Evolutionary conservation across 2,113 vertebrate genomes (phyloP), one percentile per base, ranked within the genome.

Genomic region (Rhizomys pruinosus): DNA sequence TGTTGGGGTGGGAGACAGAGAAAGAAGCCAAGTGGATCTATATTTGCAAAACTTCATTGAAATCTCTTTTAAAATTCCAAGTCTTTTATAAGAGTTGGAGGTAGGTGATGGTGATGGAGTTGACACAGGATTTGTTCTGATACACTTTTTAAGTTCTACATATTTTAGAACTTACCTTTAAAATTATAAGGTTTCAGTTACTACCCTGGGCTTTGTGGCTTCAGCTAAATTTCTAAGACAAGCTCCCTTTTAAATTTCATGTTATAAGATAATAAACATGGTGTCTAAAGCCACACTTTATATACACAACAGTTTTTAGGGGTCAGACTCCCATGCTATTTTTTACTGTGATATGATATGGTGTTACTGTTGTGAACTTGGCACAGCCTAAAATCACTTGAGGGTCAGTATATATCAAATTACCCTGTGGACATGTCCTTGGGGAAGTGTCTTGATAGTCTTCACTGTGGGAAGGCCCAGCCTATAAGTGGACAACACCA

Each of bases 241-340:
- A 44, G 25, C 1, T 84, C 5, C 22, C n/a, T 81, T 81, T 32
- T 9, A 23, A 84, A 32, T 44, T 76, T 57, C 3, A 13, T 72
- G n/a, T 86, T 95, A 27, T 84, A 88, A 93, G 88, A 64, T 79
- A 88, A 81, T 86, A 64, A 88, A 57, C 8, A 64, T 77, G 69
- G n/a, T 4, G 74, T 90, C 81, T 86, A 69, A 94, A 93, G 20
- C 3, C 20, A 69, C 17, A 90, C 34, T 64, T 19, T 59, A 52
- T n/a, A 44, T 1, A 52, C 23, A 86, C 47, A 78, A 61, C 10
- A 92, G 12, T 7, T 66, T 73, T 93, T 88, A 82, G 22, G 82
- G 20, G 19, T 87, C 77, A 17, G 25, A 52, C 13, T 59, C 15
- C 74, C 44, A 52, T 20, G 34, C 0, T 20, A 80, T 10, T 42